Percentiles rank a stretch among this genome's conserved stretches.
These are phyloP conservation scores for Odontamblyopus rebecca DNA, from an alignment of 2,797 vertebrate species.

Conservation along the genomic window DNA sequence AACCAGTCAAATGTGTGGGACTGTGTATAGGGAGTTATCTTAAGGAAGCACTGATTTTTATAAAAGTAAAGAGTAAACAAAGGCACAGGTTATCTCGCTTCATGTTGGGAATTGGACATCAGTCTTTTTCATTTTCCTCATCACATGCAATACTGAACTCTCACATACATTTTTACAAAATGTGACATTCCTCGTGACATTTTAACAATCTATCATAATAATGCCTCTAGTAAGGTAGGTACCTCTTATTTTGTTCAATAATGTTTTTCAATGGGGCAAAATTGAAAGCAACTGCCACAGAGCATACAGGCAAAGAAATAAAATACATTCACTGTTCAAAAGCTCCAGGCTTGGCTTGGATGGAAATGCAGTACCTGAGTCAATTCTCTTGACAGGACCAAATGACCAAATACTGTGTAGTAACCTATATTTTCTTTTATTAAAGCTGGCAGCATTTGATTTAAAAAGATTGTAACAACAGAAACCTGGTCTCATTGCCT, in stretches of 20 bases:
- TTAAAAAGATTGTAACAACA: conserved; percentile 26
- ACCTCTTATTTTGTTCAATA: conserved; percentile 23
- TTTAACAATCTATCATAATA: conserved; percentile 27
- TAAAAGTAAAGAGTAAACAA: conserved; percentile 43
- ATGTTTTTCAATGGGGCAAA: conserved; percentile 36
- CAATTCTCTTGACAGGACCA: conserved; percentile 51
- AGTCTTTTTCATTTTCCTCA: conserved; percentile 17
- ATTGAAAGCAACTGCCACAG: conserved; percentile 17
- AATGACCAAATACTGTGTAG: conserved; percentile 33
- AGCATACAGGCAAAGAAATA: conserved; percentile 17
- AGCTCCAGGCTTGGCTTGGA: conserved; percentile 33
- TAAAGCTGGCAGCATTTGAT: conserved; percentile 26
- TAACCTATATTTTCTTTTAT: conserved; percentile 17
- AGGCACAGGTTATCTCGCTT: conserved; percentile 65
- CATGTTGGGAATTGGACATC: conserved; percentile 5
- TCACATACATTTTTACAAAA: conserved; percentile 42
- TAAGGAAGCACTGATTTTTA: conserved; percentile 15
- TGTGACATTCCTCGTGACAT: conserved; percentile 48
- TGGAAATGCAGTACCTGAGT: conserved; percentile 68
- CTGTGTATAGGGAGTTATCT: conserved; percentile 7
- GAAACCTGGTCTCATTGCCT: conserved; percentile 28
- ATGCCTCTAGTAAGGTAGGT: conserved; percentile 35
- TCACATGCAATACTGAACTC: conserved; percentile 59
- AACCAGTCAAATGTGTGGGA: conserved; percentile 27
- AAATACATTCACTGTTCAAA: conserved; percentile 57